phyloP scores from a whole-genome alignment of 2,797 vertebrate species.

The Scyliorhinus canicula region DNA sequence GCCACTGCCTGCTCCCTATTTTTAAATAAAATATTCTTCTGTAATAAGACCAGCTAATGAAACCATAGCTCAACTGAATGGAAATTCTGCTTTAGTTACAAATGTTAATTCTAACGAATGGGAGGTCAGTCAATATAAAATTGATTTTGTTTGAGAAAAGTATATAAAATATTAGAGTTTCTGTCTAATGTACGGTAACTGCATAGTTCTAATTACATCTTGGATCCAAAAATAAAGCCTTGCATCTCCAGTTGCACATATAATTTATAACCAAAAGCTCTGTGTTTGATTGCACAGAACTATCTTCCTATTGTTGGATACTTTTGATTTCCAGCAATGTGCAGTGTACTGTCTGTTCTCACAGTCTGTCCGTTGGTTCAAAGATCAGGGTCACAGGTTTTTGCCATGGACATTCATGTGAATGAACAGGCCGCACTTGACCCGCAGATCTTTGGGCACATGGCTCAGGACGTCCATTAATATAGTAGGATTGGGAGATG shows the following conservation, averaged over 20 bases:
- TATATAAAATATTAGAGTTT: neutral
- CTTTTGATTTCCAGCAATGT: neutral
- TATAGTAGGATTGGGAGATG: too few species aligned
- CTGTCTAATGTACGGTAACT: neutral
- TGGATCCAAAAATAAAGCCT: conserved; percentile 16
- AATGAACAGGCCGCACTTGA: too few species aligned
- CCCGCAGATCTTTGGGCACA: too few species aligned
- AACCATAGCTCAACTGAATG: neutral
- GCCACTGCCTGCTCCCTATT: neutral
- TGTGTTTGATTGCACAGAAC: neutral
- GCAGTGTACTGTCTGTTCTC: neutral
- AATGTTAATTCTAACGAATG: neutral
- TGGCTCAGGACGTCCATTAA: too few species aligned
- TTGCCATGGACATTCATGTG: too few species aligned
- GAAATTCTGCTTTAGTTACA: neutral
- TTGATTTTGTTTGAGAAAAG: conserved; percentile 3
- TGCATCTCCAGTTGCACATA: neutral
- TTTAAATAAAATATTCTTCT: neutral
- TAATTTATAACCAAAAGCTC: neutral
- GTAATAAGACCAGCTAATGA: neutral
- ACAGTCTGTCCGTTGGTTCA: too few species aligned
- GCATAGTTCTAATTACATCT: conserved; percentile 4
- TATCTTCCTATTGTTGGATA: neutral
- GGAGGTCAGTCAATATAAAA: neutral
- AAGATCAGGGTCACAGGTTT: neutral